phyloP scores from a whole-genome alignment of 2,113 vertebrate genomes.

The Dicaeum eximium region DNA sequence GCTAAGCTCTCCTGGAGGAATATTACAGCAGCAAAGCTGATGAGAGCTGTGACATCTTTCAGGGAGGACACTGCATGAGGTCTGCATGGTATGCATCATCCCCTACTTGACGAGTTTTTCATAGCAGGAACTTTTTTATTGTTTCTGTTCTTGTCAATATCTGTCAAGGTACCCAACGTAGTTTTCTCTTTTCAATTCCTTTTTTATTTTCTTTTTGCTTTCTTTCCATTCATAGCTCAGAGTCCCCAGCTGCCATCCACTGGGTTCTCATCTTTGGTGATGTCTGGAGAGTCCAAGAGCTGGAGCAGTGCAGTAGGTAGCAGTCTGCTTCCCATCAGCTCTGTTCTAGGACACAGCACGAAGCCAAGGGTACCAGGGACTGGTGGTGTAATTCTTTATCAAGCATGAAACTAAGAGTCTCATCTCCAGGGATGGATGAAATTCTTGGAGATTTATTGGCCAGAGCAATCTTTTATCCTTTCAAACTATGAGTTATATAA shows the following conservation, averaged over 20 bases:
- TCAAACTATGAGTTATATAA: neutral
- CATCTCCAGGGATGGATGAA: neutral
- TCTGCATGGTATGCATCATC: neutral
- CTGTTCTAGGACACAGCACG: neutral
- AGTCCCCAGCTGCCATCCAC: neutral
- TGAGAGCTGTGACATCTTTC: neutral
- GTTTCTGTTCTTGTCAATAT: conserved; percentile 1
- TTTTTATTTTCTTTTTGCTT: neutral
- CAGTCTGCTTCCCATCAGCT: neutral
- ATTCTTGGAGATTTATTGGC: neutral
- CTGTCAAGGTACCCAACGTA: neutral
- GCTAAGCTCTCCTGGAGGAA: neutral
- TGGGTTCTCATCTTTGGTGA: neutral
- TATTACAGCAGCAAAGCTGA: conserved; percentile 5
- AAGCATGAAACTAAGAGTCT: neutral
- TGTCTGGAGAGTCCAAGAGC: neutral
- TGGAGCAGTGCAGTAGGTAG: neutral
- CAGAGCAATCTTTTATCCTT: neutral
- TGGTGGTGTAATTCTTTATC: neutral
- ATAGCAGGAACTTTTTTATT: neutral
- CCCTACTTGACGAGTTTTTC: neutral
- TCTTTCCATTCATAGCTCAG: neutral
- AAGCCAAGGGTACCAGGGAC: neutral
- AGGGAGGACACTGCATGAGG: neutral
- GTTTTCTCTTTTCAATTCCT: neutral